Evolutionary conservation across 2,888 invertebrate genomes (phyloP).

Genomic region (Leistus spinibarbis): DNA sequence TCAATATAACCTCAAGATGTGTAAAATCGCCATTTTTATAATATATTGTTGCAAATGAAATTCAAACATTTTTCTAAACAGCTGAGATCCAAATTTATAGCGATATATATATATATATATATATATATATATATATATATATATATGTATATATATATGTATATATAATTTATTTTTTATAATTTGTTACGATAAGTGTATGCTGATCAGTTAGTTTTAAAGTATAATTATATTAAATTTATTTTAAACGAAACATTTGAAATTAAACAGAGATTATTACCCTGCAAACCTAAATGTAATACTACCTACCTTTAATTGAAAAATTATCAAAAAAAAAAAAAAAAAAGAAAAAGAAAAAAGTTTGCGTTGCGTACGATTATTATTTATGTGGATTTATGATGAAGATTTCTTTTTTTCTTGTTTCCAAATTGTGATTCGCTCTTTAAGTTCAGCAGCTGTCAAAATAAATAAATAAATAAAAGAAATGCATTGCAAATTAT

Average conservation of each 20-base stretch:
- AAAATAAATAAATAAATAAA: conserved; percentile 46
- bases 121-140: no score
- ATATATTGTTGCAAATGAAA: neutral
- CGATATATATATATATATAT: no score
- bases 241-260: neutral
- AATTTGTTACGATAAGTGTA: neutral
- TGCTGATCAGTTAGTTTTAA: neutral
- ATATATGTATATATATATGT: no score
- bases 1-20: neutral
- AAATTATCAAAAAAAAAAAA: neutral
- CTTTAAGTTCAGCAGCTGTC: conserved; percentile 82
- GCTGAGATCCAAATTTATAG: neutral
- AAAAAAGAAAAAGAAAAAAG: neutral
- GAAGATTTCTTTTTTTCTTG: conserved; percentile 64
- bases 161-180: no score
- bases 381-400: conserved; percentile 12
- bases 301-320: conserved; percentile 18
- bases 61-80: neutral
- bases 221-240: neutral
- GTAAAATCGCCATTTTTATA: neutral
- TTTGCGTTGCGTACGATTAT: conserved; percentile 11
- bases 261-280: neutral
- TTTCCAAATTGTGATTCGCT: conserved; percentile 86
- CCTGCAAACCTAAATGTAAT: conserved; percentile 24
- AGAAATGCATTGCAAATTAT: neutral